Conservation (phyloP, 2,888 invertebrate species). For the Hybos culiciformis region DNA sequence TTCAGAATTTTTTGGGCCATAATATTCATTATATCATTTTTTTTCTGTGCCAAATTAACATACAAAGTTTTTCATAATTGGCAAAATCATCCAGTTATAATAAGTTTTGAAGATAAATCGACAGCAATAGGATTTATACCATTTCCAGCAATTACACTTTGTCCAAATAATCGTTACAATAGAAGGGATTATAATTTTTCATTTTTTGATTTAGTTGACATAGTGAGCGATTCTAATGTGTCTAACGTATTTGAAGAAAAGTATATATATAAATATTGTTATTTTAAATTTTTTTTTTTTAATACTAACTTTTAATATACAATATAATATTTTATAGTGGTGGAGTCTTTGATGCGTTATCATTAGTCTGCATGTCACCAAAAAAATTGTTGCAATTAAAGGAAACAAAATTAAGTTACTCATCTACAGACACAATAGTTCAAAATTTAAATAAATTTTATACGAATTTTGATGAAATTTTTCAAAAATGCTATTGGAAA, state of each 20-base stretch:
- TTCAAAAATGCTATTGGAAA: slow-evolving; percentile 7
- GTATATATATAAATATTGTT: not conserved
- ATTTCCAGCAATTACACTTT: slow-evolving; percentile 10
- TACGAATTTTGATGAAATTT: slow-evolving; percentile 1
- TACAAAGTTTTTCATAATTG: slow-evolving; percentile 7
- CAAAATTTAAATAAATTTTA: not conserved
- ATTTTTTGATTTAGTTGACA: not conserved
- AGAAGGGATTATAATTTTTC: slow-evolving; percentile 4
- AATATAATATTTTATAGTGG: not conserved
- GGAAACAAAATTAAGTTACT: not conserved
- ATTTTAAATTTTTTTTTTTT: not conserved
- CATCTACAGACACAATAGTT: not conserved
- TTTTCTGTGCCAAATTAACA: slow-evolving; percentile 6
- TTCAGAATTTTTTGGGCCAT: slow-evolving; percentile 10
- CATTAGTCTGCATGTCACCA: not conserved
- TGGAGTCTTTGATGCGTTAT: not conserved
- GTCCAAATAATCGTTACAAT: slow-evolving; percentile 10
- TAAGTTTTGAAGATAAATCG: slow-evolving; percentile 7
- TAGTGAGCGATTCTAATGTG: not conserved
- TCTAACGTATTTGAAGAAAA: not conserved
- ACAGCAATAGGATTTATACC: slow-evolving; percentile 6
- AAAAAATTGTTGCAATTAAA: not conserved
- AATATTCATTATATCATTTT: slow-evolving; percentile 7
- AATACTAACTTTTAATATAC: no score
- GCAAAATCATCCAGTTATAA: slow-evolving; percentile 8